Evolutionary conservation across 2,113 vertebrate species (phyloP), one percentile per base, ranked within the genome.

Genomic region (Mus spicilegus): DNA sequence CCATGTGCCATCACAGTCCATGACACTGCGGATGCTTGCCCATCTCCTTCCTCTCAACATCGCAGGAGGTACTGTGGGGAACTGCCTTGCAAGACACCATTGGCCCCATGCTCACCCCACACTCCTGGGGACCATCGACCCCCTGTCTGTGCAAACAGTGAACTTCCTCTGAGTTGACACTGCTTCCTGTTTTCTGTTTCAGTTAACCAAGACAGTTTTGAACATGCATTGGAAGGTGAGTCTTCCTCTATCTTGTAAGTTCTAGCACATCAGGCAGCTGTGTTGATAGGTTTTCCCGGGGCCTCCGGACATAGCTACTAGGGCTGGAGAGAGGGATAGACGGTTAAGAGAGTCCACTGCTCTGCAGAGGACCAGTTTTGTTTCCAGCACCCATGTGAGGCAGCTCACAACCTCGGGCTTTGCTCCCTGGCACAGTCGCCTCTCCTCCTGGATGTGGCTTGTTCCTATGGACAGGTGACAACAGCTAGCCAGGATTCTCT

Each of bases 181-280:
- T 2, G 58, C 89, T 70, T 89, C 92, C 89, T 65, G 0, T 97
- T 87, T 98, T 98, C 98, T 99, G 97, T 99, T 99, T 93, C 99
- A 99, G 99, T 99, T 96, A 99, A 98, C 96, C 99, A 99, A 95
- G 99, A 99, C 95, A 99, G 98, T 86, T 99, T 99, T 85, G 99
- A 99, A 80, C 99, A 99, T 0, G 98, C 99, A 4, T 97, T 99
- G 81, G 98, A 99, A 99, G 99, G 99, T 99, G 98, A 98, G 98
- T 89, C 26, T 80, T 13, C 20, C 17, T 91, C 87, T 16, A 3
- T 14, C 0, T 56, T 14, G 84, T 26, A 85, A 49, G 58, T 46
- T 42, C 49, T 58, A 82, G 49, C 56, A 17, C 81, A 36, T 49
- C 54, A 26, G 42, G 33, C 49, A 86, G 42, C 42, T 92, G 20